phyloP scores from a whole-genome alignment of 2,888 invertebrate genomes.

The Pegoplata infirma region DNA sequence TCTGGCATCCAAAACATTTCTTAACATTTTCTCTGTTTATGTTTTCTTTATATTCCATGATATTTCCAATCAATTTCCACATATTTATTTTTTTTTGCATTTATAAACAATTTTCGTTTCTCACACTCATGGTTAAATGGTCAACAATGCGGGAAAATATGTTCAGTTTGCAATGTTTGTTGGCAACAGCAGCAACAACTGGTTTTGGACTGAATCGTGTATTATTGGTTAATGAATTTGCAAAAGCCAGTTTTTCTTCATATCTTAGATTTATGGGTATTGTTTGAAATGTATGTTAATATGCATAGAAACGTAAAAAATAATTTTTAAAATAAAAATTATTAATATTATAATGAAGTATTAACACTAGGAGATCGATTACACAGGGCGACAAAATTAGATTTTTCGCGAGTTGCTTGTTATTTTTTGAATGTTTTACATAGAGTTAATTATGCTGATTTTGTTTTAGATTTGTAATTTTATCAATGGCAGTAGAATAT shows the following conservation, averaged over 20 bases:
- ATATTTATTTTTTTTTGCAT: slow-evolving; percentile 2
- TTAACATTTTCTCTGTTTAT: slow-evolving; percentile 25
- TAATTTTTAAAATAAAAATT: neutral
- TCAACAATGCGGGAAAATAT: slow-evolving; percentile 32
- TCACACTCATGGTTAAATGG: slow-evolving; percentile 13
- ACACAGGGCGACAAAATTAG: too few relatives aligned
- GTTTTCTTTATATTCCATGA: slow-evolving; percentile 19
- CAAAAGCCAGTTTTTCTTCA: slow-evolving; percentile 32
- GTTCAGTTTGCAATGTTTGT: slow-evolving; percentile 40
- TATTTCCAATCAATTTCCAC: slow-evolving; percentile 33
- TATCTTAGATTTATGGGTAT: neutral
- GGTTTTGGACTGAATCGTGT: slow-evolving; percentile 13
- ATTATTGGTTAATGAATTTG: slow-evolving; percentile 4
- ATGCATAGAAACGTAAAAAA: neutral
- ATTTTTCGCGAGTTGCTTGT: too few relatives aligned
- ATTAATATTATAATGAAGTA: too few relatives aligned
- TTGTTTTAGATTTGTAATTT: too few relatives aligned
- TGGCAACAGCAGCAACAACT: slow-evolving; percentile 45
- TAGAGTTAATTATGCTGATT: too few relatives aligned
- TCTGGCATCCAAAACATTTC: neutral
- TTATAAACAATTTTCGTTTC: neutral
- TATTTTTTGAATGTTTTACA: too few relatives aligned
- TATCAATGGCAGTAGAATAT: too few relatives aligned
- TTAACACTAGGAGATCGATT: too few relatives aligned
- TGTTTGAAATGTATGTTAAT: neutral